Evolutionary conservation across 2,888 invertebrate species (phyloP), one percentile per base, ranked within the genome.

Genomic region (Mythimna lalbum): DNA sequence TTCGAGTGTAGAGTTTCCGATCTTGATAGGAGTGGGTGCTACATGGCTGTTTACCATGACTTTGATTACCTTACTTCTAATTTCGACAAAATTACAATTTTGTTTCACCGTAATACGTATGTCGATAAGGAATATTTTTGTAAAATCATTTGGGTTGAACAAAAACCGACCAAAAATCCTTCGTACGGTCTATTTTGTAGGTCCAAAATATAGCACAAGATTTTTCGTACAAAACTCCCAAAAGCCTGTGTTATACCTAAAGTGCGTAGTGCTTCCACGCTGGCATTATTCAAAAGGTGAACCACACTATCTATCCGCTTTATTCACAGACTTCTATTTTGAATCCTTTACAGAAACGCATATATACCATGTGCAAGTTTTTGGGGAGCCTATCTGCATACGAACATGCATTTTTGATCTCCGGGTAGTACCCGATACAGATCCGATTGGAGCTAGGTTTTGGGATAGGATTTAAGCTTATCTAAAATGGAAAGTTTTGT

Each of bases 271-370:
- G 53, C 72, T 59, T 52, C 17, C 62, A 21, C 19, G 21, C 10
- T 27, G 56, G 62, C 74, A 78, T 72, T 76, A 76, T 76, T 79
- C 50, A 74, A 53, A 21, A 49, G 23, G 14, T 7, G 59, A 63
- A 50, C 62, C 59, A 2, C 66, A 55, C 21, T 72, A 61, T 71
- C 47, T 68, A 61, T 76, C 55, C 56, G 80, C 73, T 81, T 78
- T 80, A 65, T 72, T 69, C 76, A 69, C 68, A 68, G 76, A 70
- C 65, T 69, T 57, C 57, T 68, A 80, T 76, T 78, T 78, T 65
- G 17, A 56, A 81, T 68, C 39, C 67, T 66, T 63, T 66, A 53
- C 60, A 39, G 55, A 43, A 68, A 69, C 67, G 47, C 27, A 52
- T 55, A 65, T 31, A 21, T 64, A 52, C 52, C 57, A 23, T 57